A percentile compares a stretch with the other conserved stretches of the same genome.
Conservation (phyloP, 2,797 vertebrate genomes). For the Parotocinclus haroldoi region DNA sequence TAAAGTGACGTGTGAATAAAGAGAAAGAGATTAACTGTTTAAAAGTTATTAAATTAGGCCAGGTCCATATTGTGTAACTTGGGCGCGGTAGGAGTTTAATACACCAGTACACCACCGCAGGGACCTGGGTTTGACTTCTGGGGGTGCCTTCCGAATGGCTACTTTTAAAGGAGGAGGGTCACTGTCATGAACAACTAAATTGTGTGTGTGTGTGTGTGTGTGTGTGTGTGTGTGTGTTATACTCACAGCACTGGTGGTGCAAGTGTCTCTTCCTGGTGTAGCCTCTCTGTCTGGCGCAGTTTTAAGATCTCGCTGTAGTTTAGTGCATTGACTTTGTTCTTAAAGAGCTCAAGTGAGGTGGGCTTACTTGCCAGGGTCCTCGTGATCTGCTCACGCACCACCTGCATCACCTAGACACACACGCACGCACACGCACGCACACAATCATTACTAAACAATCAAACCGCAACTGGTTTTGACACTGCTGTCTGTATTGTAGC, state of each 20-base stretch:
- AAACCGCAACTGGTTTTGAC: no score
- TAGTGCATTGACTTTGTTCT: slow-evolving; percentile 85
- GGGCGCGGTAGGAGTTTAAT: no score
- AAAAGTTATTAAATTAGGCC: no score
- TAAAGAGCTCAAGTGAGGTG: slow-evolving; percentile 92
- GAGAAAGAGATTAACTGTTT: no score
- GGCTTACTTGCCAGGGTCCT: slow-evolving; percentile 86
- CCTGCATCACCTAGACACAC: slow-evolving; percentile 85
- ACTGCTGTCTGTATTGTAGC: no score
- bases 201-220: not conserved
- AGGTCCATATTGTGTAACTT: no score
- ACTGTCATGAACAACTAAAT: no score
- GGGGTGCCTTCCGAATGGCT: no score
- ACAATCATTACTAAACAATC: not conserved
- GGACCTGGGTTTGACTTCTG: no score
- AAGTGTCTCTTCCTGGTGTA: slow-evolving; percentile 93
- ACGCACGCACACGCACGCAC: slow-evolving; percentile 3
- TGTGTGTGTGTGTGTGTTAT: not conserved
- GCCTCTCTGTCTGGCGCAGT: slow-evolving; percentile 88
- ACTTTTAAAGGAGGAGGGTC: no score
- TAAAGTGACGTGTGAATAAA: no score
- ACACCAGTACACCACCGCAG: no score
- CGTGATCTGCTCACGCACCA: slow-evolving; percentile 94
- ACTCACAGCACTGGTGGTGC: slow-evolving; percentile 83
- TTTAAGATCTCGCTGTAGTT: slow-evolving; percentile 96